Conservation (phyloP, 2,888 invertebrate genomes). For the Habrosyne pyritoides region DNA sequence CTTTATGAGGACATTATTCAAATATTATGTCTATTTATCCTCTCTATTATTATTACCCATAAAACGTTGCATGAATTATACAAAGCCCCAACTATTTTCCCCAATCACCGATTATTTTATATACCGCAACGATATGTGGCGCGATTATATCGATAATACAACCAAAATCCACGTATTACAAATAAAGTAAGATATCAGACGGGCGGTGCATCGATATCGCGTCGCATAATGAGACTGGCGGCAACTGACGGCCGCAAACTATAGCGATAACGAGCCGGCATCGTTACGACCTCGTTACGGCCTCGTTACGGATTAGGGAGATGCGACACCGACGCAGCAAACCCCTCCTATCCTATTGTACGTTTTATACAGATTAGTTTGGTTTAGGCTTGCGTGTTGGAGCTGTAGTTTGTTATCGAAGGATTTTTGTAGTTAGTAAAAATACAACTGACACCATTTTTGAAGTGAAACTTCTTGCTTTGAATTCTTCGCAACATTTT, state of each 20-base stretch:
- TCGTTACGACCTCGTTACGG: slow-evolving; percentile 34
- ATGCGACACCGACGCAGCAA: slow-evolving; percentile 28
- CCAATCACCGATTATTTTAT: neutral
- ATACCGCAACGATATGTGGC: neutral
- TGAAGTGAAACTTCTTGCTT: too few relatives aligned
- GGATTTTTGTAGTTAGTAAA: neutral
- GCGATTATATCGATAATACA: neutral
- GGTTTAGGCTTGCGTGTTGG: slow-evolving; percentile 17
- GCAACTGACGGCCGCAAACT: slow-evolving; percentile 38
- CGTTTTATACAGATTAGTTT: slow-evolving; percentile 9
- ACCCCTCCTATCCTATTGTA: slow-evolving; percentile 15
- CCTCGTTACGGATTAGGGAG: slow-evolving; percentile 49
- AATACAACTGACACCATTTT: neutral
- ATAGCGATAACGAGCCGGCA: slow-evolving; percentile 58
- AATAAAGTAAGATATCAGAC: slow-evolving; percentile 37
- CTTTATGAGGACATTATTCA: too few relatives aligned
- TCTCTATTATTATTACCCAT: too few relatives aligned
- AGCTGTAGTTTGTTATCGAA: neutral
- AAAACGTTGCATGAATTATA: too few relatives aligned
- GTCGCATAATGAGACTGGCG: slow-evolving; percentile 60
- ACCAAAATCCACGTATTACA: slow-evolving; percentile 9
- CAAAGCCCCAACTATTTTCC: neutral
- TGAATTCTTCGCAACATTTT: too few relatives aligned
- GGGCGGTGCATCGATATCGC: slow-evolving; percentile 28
- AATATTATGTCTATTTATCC: too few relatives aligned